Percentiles rank a stretch among this genome's conserved stretches.
phyloP scores from a whole-genome alignment of 1,140 invertebrate genomes.

The Macrocentrus cingulum region DNA sequence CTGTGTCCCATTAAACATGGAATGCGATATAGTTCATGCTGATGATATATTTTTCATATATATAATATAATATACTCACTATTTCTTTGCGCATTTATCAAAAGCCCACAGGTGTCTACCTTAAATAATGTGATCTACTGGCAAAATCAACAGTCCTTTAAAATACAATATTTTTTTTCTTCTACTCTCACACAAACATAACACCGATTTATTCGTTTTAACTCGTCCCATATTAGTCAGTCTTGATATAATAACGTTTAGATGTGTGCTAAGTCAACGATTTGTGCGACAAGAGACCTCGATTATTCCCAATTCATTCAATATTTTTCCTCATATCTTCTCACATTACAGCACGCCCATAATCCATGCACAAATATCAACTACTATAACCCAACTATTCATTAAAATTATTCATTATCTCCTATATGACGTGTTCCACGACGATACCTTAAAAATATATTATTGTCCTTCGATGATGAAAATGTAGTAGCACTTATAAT shows the following conservation, averaged over 20 bases:
- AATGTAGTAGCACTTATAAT: conserved; percentile 52
- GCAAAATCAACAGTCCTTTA: conserved; percentile 56
- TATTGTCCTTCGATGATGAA: conserved; percentile 60
- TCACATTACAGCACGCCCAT: not conserved
- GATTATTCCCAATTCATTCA: not conserved
- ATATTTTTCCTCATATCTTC: not conserved
- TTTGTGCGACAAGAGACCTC: conserved; percentile 20
- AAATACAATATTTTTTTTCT: conserved; percentile 56
- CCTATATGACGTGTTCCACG: conserved; percentile 1
- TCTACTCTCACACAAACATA: conserved; percentile 58
- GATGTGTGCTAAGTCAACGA: conserved; percentile 40
- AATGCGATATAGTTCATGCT: conserved; percentile 40
- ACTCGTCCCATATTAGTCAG: conserved; percentile 44
- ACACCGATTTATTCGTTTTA: conserved; percentile 47
- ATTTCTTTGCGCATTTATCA: conserved; percentile 50
- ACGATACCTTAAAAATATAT: conserved; percentile 56
- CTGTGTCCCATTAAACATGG: conserved; percentile 42
- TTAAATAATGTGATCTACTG: conserved; percentile 52
- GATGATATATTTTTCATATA: too few relatives aligned
- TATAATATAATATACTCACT: too few relatives aligned
- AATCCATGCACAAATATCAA: too few relatives aligned
- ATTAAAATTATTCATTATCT: conserved; percentile 7
- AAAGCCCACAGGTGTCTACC: conserved; percentile 49
- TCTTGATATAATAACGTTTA: conserved; percentile 53
- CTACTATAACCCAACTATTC: too few relatives aligned